Percentiles rank a stretch among this genome's conserved stretches.
Conservation (phyloP, 2,113 vertebrate species). For the Limanda limanda region DNA sequence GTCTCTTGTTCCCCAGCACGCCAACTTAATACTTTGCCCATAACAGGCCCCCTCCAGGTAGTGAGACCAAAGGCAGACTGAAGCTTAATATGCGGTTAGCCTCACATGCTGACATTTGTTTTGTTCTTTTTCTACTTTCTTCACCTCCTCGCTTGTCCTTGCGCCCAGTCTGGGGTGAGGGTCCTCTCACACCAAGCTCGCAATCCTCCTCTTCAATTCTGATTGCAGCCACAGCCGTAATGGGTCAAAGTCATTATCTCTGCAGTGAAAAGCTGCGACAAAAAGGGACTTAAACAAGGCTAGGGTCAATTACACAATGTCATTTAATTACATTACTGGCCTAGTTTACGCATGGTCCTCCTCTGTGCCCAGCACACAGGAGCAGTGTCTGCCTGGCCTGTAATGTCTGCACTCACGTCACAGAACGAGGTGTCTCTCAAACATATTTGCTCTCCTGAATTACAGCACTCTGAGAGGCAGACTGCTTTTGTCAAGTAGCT, state of each 20-base stretch:
- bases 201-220: constrained; percentile 26
- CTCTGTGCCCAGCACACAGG: not conserved
- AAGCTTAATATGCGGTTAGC: not conserved
- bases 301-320: constrained; percentile 55
- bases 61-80: not conserved
- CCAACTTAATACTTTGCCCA: constrained; percentile 12
- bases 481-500: not conserved
- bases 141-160: not conserved
- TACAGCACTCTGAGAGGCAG: constrained; percentile 19
- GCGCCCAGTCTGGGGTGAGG: not conserved
- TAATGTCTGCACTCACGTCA: constrained; percentile 26
- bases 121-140: not conserved
- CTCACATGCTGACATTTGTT: not conserved
- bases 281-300: constrained; percentile 37
- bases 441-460: constrained; percentile 33
- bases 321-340: constrained; percentile 57
- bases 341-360: constrained; percentile 23
- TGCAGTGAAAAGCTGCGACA: constrained; percentile 36
- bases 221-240: constrained; percentile 26
- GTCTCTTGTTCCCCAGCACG: not conserved
- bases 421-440: constrained; percentile 19
- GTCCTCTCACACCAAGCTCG: constrained; percentile 10
- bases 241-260: constrained; percentile 34
- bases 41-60: constrained; percentile 19
- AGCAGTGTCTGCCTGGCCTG: constrained; percentile 15